These are phyloP conservation scores for Xenopus petersii DNA, from an alignment of 2,797 vertebrate genomes.

Conservation along the genomic window DNA sequence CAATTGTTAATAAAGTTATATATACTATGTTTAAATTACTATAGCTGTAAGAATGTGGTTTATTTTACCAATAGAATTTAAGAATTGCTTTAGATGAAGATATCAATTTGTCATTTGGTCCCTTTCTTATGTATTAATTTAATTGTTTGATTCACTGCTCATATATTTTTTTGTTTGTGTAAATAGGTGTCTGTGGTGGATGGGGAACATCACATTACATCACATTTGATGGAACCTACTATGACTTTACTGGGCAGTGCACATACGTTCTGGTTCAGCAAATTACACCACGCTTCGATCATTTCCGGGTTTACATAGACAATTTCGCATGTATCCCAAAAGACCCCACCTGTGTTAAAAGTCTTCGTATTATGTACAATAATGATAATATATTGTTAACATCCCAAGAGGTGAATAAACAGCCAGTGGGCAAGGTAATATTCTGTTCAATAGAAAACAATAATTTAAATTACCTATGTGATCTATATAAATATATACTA, in stretches of 20 bases:
- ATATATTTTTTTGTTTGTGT: neutral
- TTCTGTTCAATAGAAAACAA: too few relatives aligned
- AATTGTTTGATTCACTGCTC: too few relatives aligned
- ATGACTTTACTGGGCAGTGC: constrained; percentile 55
- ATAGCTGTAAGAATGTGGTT: too few relatives aligned
- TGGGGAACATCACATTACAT: constrained; percentile 54
- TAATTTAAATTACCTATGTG: too few relatives aligned
- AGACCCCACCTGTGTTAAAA: constrained; percentile 44
- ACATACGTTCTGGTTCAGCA: constrained; percentile 59
- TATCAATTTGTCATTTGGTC: too few relatives aligned
- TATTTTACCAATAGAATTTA: too few relatives aligned
- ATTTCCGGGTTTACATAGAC: constrained; percentile 53
- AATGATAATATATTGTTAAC: constrained; percentile 48
- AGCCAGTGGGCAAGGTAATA: constrained; percentile 52
- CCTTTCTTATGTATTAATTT: too few relatives aligned
- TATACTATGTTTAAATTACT: too few relatives aligned
- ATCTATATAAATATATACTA: too few relatives aligned
- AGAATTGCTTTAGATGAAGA: too few relatives aligned
- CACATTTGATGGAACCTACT: constrained; percentile 62
- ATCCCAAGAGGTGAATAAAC: neutral
- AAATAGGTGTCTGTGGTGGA: constrained; percentile 56
- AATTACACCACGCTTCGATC: constrained; percentile 46
- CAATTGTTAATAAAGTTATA: too few relatives aligned
- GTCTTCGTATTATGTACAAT: constrained; percentile 52
- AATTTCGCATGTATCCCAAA: constrained; percentile 40